Percentiles rank a stretch among this genome's conserved stretches.
Conservation (phyloP, 2,888 invertebrate genomes). For the Habroteleia sp. region DNA sequence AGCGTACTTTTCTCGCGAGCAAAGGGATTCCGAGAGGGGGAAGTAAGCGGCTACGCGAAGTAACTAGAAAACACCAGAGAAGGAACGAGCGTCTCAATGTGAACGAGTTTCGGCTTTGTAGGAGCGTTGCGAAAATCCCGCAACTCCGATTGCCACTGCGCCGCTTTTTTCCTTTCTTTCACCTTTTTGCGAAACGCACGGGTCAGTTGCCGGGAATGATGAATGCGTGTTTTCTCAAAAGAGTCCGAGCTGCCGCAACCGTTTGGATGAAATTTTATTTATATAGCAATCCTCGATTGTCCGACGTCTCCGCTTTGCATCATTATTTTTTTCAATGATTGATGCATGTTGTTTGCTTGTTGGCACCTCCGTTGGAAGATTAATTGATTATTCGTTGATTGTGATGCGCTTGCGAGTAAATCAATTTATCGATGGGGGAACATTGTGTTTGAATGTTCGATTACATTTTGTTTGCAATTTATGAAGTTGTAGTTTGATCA, state of each 20-base stretch:
- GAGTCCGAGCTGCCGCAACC: constrained; percentile 5
- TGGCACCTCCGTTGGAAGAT: constrained; percentile 11
- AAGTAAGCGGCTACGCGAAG: constrained; percentile 14
- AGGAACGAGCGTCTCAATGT: constrained; percentile 40
- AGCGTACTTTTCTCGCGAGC: constrained; percentile 33
- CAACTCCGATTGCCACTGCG: constrained; percentile 18
- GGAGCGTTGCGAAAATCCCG: constrained; percentile 41
- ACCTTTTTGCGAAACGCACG: constrained; percentile 55
- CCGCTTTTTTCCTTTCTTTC: constrained; percentile 48
- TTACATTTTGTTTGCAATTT: no score
- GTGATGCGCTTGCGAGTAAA: no score
- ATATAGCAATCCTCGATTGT: constrained; percentile 15
- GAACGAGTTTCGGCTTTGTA: constrained; percentile 50
- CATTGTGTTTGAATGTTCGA: no score
- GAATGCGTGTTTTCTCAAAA: constrained; percentile 23
- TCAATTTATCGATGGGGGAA: no score
- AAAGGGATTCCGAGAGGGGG: constrained; percentile 24
- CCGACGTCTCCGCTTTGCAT: no score
- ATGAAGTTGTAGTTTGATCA: no score
- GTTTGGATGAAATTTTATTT: constrained; percentile 25
- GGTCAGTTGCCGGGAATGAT: constrained; percentile 38
- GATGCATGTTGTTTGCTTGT: not conserved
- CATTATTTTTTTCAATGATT: constrained; percentile 30
- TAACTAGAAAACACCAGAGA: constrained; percentile 28
- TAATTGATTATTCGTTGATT: constrained; percentile 21